phyloP scores from a whole-genome alignment of 2,113 vertebrate genomes.

The Eolophus roseicapilla region DNA sequence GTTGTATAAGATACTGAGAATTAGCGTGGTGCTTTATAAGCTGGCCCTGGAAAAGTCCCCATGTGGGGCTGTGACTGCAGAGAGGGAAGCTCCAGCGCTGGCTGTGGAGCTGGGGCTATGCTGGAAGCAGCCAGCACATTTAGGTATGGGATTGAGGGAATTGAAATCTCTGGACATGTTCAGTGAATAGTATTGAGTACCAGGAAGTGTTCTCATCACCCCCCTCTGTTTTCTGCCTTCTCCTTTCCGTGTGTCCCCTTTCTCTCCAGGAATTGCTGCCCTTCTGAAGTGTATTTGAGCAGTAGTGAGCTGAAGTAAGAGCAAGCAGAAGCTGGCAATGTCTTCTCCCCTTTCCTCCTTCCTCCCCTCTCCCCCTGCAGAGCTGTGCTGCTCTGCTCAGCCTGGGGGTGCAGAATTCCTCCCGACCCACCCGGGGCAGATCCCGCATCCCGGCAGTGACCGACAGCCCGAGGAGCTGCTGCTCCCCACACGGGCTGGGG shows the following conservation, averaged over 20 bases:
- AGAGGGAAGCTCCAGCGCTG: neutral
- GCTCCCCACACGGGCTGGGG: accelerated
- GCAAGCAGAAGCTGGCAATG: neutral
- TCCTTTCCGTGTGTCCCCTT: accelerated
- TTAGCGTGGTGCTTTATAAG: neutral
- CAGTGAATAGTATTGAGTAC: too few relatives aligned
- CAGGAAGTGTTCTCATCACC: neutral
- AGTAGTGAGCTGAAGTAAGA: too few relatives aligned
- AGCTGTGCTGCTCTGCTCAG: neutral
- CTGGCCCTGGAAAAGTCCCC: neutral
- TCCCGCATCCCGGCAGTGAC: neutral
- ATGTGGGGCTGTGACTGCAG: neutral
- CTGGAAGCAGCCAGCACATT: accelerated
- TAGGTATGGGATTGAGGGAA: neutral
- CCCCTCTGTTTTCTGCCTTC: neutral
- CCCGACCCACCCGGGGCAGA: neutral
- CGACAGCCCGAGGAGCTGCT: neutral
- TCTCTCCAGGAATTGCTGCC: neutral
- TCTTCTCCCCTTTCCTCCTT: neutral
- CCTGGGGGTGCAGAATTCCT: neutral
- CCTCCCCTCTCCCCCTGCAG: neutral
- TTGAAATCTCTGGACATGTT: neutral
- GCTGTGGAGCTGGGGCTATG: neutral
- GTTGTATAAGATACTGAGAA: neutral
- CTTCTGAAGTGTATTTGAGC: neutral